These are phyloP conservation scores for Drosophila erecta DNA, from an alignment of 1,140 invertebrate genomes.

Conservation along the genomic window DNA sequence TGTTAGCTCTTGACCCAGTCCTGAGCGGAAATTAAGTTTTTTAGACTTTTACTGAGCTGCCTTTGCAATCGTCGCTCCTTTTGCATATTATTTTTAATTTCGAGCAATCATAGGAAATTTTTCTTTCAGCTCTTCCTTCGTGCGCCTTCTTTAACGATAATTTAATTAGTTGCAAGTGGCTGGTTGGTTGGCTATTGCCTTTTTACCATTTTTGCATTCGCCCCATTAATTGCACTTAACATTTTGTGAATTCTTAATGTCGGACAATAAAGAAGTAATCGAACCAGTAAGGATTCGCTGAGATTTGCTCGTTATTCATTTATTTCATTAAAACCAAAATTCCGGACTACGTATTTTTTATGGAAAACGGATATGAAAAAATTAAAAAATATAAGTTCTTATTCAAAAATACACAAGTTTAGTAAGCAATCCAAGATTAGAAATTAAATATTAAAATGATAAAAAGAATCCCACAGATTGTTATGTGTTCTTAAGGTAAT, in stretches of 20 bases:
- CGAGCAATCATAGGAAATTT: conserved; percentile 68
- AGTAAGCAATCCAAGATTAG: no score
- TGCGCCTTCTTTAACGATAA: conserved; percentile 60
- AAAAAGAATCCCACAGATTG: no score
- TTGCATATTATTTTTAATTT: conserved; percentile 56
- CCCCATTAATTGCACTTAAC: conserved; percentile 79
- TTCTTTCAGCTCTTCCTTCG: conserved; percentile 34
- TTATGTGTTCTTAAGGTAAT: background rate
- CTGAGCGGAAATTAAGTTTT: conserved; percentile 71
- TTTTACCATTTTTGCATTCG: conserved; percentile 35
- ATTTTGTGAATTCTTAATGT: conserved; percentile 72
- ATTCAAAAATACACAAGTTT: no score
- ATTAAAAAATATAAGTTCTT: no score
- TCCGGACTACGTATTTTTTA: no score
- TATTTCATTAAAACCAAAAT: no score
- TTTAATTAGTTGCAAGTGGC: conserved; percentile 75
- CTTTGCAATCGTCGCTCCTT: conserved; percentile 18
- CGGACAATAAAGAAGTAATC: conserved; percentile 21
- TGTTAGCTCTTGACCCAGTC: conserved; percentile 17
- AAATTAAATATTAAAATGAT: no score
- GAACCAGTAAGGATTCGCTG: conserved; percentile 16
- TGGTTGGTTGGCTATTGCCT: conserved; percentile 32
- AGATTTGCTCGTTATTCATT: conserved; percentile 36
- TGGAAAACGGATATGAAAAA: no score
- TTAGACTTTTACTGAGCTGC: conserved; percentile 24